Evolutionary conservation across 2,888 invertebrate species (phyloP), one percentile per base, ranked within the genome.

Genomic region (Lithophane leautieri): DNA sequence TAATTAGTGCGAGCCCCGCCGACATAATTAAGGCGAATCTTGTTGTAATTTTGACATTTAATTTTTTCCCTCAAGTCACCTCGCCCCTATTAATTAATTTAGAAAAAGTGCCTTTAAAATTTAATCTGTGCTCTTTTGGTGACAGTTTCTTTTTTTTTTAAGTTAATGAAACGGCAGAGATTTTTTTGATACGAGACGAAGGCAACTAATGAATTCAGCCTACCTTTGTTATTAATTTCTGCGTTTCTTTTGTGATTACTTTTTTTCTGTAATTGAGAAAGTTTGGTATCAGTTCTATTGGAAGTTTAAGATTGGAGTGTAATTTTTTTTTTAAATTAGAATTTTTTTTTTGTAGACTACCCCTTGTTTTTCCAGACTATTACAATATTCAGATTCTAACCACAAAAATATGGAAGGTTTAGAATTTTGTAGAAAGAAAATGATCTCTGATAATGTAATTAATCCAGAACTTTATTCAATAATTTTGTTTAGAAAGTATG

Each of bases 41-140:
- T 95, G 95, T 95, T 96, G 96, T 96, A 96, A 96, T 96, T 96
- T 95, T 95, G 95, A 96, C 95, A 92, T 96, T 96, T 95, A 95
- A 95, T 95, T 96, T 96, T 95, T 95, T 95, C 91, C 91, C 90
- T 90, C 92, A 89, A 78, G 92, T 93, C 94, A 93, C 94, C 94
- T 94, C 92, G 70, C 88, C 89, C 89, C 85, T 94, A 94, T 95
- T 96, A 95, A 96, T 96, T 96, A 96, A 95, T 95, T 95, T 94
- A 92, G 92, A 94, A 94, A 92, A 94, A 94, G 93, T 93, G 91
- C 93, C 93, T 92, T 94, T 94, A 95, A 94, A 95, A 94, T 95
- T 96, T 96, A 96, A 96, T 96, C 94, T 95, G 88, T 92, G 93
- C 94, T 92, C 90, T 93, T 94, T 91, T 88, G 93, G 93, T 92